Evolutionary conservation across 2,113 vertebrate species (phyloP), one percentile per base, ranked within the genome.

Genomic region (Thomomys bottae): DNA sequence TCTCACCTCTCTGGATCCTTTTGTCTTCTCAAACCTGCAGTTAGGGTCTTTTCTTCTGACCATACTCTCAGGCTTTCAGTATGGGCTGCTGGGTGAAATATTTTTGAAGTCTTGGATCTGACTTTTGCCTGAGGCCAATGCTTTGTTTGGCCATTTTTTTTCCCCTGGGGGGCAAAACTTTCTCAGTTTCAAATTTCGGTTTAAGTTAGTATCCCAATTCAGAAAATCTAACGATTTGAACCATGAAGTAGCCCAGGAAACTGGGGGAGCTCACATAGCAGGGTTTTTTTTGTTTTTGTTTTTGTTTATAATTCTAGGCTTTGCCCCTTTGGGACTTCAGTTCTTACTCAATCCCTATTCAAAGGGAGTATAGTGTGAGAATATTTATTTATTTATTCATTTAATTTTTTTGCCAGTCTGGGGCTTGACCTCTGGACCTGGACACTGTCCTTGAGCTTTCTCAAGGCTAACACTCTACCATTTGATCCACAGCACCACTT

Each of bases 1-100:
- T 94, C 84, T 95, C 87, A 89, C 67, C n/a, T 93, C 34, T 68
- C 21, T 66, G 86, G 72, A 95, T 83, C 21, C 26, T 91, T 95
- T 93, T 89, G 75, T 91, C 64, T 80, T 80, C 40, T 88, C 63
- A 78, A 77, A 76, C 21, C 63, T 6, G 49, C 67, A 1, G 4
- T 3, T 79, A 26, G 82, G 63, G 20, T 54, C 57, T 70, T 87
- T 38, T 88, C 17, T 34, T 30, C 63, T 28, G 8, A 17, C 36
- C 26, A 24, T 5, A 6, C 26, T 23, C 1, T 3, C 8, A 32
- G 26, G 18, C n/a, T 78, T 54, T 54, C 49, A 54, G 49, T 4
- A 54, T 4, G 20, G 42, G 20, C 23, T 66, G 61, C 9, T 82
- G 34, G 78, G 68, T 20, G 63, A 84, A 85, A 36, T 36, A 42